Evolutionary conservation across 2,888 invertebrate species (phyloP).

Genomic region (Eretmocerus hayati): DNA sequence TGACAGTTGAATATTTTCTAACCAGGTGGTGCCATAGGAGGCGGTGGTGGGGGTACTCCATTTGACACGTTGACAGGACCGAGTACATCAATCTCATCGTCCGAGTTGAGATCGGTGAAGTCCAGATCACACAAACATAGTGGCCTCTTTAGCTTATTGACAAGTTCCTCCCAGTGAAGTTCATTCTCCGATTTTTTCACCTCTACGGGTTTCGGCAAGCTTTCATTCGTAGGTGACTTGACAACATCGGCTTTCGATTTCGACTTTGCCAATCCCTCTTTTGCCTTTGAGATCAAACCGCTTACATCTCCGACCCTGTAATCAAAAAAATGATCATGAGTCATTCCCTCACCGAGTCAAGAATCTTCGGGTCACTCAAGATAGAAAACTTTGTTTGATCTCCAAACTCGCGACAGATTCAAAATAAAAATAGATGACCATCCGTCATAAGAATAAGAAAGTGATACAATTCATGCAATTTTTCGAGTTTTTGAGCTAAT

Average conservation of each 20-base stretch:
- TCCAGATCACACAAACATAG: conserved; percentile 89
- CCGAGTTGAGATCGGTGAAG: conserved; percentile 85
- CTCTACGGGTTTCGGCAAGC: conserved; percentile 57
- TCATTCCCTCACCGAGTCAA: too few species aligned
- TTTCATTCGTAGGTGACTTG: conserved; percentile 65
- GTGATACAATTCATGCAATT: neutral
- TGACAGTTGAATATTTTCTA: neutral
- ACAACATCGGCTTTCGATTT: conserved; percentile 74
- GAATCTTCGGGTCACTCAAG: too few species aligned
- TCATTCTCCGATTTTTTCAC: conserved; percentile 88
- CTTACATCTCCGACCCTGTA: conserved; percentile 73
- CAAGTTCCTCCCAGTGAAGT: conserved; percentile 90
- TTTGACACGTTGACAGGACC: conserved; percentile 60
- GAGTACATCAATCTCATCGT: conserved; percentile 77
- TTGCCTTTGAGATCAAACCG: conserved; percentile 87
- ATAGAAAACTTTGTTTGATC: too few species aligned
- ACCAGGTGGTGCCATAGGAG: conserved; percentile 57
- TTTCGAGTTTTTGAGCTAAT: neutral
- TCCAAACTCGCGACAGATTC: too few species aligned
- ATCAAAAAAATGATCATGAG: too few species aligned
- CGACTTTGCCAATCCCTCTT: conserved; percentile 82
- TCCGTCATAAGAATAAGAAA: neutral
- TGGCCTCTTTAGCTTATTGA: conserved; percentile 66
- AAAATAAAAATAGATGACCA: too few species aligned
- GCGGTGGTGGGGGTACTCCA: conserved; percentile 73